Evolutionary conservation across 2,113 vertebrate species (phyloP).

Genomic region (Ascaphus truei): DNA sequence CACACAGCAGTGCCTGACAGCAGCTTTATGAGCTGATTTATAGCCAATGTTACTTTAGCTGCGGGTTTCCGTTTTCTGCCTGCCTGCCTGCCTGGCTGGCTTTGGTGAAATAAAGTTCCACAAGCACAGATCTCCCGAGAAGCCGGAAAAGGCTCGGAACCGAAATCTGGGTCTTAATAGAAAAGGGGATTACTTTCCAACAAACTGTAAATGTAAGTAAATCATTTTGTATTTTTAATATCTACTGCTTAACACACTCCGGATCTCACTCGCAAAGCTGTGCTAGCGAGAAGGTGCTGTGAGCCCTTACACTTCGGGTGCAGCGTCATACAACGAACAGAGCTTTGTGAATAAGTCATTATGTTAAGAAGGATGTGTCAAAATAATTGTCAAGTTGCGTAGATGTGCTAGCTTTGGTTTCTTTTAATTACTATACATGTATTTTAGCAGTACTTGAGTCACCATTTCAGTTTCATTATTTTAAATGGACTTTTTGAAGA

Average conservation of each 20-base stretch:
- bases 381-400: no score
- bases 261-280: not conserved
- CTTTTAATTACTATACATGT: no score
- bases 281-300: not conserved
- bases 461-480: no score
- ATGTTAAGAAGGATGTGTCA: no score
- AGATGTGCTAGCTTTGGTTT: no score
- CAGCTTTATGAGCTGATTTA: slow-evolving; percentile 35
- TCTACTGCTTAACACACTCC: not conserved
- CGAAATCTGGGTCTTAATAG: slow-evolving; percentile 3
- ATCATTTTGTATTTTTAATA: no score
- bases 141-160: fast-evolving
- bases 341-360: no score
- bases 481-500: no score
- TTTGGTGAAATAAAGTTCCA: not conserved
- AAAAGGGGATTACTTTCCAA: not conserved
- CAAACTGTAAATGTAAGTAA: not conserved
- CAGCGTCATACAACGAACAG: no score
- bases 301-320: no score
- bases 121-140: slow-evolving; percentile 9
- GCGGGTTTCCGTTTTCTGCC: slow-evolving; percentile 37
- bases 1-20: slow-evolving; percentile 24
- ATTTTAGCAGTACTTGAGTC: no score
- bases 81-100: no score
- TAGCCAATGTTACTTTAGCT: slow-evolving; percentile 31